These are phyloP conservation scores for Cheilosia soror DNA, from an alignment of 2,888 invertebrate species.

Conservation along the genomic window DNA sequence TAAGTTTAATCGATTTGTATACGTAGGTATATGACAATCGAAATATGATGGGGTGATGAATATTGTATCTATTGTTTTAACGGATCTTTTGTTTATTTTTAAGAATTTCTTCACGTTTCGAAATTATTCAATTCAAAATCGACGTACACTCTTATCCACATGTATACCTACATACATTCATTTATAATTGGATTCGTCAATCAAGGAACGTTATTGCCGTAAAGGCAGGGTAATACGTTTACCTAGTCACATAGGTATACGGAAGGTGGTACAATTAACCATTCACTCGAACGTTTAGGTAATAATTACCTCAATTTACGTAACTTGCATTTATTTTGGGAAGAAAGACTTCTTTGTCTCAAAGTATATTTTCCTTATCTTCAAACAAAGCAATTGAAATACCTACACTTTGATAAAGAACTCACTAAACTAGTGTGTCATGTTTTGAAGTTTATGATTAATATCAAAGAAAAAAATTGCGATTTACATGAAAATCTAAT, in stretches of 20 bases:
- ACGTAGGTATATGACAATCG: not conserved
- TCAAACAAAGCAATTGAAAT: not conserved
- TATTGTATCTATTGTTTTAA: not conserved
- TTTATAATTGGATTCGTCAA: not conserved
- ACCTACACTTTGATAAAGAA: not conserved
- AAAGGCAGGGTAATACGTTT: not conserved
- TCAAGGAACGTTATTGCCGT: not conserved
- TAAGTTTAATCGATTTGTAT: constrained; percentile 6
- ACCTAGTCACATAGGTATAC: not conserved
- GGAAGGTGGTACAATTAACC: not conserved
- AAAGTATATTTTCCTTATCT: not conserved
- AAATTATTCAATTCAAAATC: not conserved
- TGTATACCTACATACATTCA: not conserved
- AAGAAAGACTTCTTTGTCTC: not conserved
- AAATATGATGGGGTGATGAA: not conserved
- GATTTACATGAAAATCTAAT: too few species aligned
- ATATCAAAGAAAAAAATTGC: not conserved
- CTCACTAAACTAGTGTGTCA: not conserved
- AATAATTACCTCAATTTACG: not conserved
- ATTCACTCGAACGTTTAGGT: too few species aligned
- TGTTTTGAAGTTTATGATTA: not conserved
- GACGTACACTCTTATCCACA: not conserved
- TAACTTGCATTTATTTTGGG: not conserved
- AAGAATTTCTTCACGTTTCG: not conserved
- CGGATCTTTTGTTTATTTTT: not conserved